These are phyloP conservation scores for Drosophila anomelani DNA, from an alignment of 2,888 invertebrate genomes.

Conservation along the genomic window DNA sequence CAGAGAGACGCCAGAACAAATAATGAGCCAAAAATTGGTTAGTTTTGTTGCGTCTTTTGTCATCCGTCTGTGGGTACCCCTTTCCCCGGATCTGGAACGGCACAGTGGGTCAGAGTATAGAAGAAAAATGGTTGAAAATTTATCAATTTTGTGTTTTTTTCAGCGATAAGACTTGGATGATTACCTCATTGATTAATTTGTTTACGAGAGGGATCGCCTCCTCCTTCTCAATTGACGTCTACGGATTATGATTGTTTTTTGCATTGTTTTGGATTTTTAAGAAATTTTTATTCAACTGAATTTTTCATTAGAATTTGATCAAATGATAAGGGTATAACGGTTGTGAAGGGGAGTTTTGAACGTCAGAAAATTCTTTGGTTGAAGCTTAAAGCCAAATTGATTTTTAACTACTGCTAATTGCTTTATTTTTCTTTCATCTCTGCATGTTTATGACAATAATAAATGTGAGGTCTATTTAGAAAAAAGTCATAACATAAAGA, in stretches of 20 bases:
- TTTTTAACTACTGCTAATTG: slow-evolving; percentile 1
- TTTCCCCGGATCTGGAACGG: slow-evolving; percentile 19
- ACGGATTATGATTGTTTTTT: slow-evolving; percentile 14
- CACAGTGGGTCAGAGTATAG: slow-evolving; percentile 37
- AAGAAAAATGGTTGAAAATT: slow-evolving; percentile 27
- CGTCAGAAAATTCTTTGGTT: not conserved
- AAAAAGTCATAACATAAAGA: not conserved
- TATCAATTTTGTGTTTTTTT: slow-evolving; percentile 44
- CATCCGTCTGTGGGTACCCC: slow-evolving; percentile 10
- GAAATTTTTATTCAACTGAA: slow-evolving; percentile 15
- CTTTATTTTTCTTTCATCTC: not conserved
- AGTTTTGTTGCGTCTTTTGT: slow-evolving; percentile 47
- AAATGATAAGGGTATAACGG: not conserved
- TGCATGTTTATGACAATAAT: not conserved
- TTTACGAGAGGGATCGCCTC: slow-evolving; percentile 4
- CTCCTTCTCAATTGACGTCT: not conserved
- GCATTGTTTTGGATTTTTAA: slow-evolving; percentile 26
- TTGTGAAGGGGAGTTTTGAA: not conserved
- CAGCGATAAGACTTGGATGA: slow-evolving; percentile 43
- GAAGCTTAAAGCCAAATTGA: not conserved
- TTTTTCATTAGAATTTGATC: not conserved
- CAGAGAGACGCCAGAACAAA: slow-evolving; percentile 57
- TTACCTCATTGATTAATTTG: slow-evolving; percentile 73
- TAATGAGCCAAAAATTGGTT: slow-evolving; percentile 63
- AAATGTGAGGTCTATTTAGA: not conserved